These are phyloP conservation scores for Agrotis clavis DNA, from an alignment of 2,888 invertebrate species.

Conservation along the genomic window DNA sequence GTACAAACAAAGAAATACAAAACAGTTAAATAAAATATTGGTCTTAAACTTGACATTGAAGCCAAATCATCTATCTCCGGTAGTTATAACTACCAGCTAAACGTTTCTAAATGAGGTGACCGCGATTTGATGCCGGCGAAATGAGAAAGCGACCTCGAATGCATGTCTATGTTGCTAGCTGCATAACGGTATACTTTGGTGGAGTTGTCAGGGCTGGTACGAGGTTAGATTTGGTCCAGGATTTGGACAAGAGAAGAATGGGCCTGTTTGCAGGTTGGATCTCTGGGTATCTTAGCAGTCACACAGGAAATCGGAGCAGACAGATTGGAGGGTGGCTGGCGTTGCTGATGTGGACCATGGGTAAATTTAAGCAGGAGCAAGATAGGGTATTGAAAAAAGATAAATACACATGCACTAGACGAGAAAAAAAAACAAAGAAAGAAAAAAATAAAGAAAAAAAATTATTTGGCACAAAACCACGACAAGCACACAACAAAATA, in stretches of 20 bases:
- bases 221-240: conserved; percentile 13
- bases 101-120: conserved; percentile 74
- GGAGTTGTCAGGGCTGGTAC: conserved; percentile 58
- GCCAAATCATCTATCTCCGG: conserved; percentile 58
- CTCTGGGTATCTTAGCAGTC: not conserved
- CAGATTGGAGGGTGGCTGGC: not conserved
- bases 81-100: conserved; percentile 56
- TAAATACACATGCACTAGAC: too few relatives aligned
- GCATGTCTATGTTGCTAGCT: conserved; percentile 68
- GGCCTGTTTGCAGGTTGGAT: too few relatives aligned
- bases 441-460: too few relatives aligned
- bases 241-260: not conserved
- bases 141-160: conserved; percentile 77
- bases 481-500: too few relatives aligned
- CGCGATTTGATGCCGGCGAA: conserved; percentile 71
- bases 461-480: too few relatives aligned
- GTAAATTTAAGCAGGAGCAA: not conserved
- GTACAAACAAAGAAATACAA: not conserved
- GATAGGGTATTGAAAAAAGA: too few relatives aligned
- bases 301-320: not conserved
- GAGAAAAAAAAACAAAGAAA: too few relatives aligned
- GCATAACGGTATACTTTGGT: conserved; percentile 68
- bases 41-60: conserved; percentile 64
- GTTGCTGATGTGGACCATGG: not conserved
- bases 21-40: conserved; percentile 18